A percentile compares a stretch with the other conserved stretches of the same genome.
phyloP scores from a whole-genome alignment of 2,113 vertebrate species.

The Sapajus apella region DNA sequence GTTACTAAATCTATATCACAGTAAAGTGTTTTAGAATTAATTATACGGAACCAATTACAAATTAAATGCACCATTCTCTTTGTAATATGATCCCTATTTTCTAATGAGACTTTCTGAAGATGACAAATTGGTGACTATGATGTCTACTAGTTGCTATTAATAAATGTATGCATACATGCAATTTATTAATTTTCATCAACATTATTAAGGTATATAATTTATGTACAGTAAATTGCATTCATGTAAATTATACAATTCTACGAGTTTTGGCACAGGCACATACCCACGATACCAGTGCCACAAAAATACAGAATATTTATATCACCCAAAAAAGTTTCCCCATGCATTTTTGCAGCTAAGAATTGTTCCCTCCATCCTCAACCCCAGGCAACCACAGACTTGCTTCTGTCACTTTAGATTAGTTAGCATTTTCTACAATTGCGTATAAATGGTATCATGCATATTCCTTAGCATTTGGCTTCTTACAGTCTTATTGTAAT shows the following conservation, averaged over 20 bases:
- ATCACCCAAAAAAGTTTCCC: not conserved
- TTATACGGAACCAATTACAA: conserved; percentile 6
- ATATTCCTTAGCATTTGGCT: not conserved
- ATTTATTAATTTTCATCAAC: not conserved
- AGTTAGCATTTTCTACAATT: not conserved
- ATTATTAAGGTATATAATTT: not conserved
- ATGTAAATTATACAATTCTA: not conserved
- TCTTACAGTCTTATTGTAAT: not conserved
- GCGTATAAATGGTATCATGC: not conserved
- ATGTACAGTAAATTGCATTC: not conserved
- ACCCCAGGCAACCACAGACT: not conserved
- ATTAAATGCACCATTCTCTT: conserved; percentile 17
- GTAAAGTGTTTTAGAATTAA: conserved; percentile 42
- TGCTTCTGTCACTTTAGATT: not conserved
- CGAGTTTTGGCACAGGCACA: not conserved
- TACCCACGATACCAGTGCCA: not conserved
- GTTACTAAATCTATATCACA: not conserved
- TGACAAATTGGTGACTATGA: not conserved
- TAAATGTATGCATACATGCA: not conserved
- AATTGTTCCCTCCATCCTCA: not conserved
- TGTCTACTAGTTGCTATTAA: not conserved
- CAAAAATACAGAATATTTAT: not conserved
- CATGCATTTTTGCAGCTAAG: not conserved
- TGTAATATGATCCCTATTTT: not conserved
- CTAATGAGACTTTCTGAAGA: conserved; percentile 31